Evolutionary conservation across 2,113 vertebrate genomes (phyloP).

Genomic region (Ochotona princeps): DNA sequence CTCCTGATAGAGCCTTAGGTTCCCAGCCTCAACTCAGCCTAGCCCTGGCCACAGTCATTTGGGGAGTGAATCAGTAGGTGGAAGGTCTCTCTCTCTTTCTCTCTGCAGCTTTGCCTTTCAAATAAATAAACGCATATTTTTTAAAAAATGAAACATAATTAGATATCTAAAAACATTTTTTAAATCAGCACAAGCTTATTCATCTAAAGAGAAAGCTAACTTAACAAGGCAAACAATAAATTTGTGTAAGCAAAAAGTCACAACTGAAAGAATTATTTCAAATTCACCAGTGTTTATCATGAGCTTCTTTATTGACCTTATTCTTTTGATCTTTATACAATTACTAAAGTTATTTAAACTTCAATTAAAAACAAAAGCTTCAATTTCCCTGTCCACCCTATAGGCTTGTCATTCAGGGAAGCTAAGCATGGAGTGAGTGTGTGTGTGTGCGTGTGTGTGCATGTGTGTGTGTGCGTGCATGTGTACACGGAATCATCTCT

Average conservation of each 20-base stretch:
- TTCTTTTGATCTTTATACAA: background rate
- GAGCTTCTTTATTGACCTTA: background rate
- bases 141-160: background rate
- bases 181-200: background rate
- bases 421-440: background rate
- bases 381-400: background rate
- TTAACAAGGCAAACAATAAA: background rate
- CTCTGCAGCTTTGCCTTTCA: too few relatives aligned
- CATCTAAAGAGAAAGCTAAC: constrained; percentile 9
- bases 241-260: background rate
- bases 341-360: background rate
- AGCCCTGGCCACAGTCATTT: too few relatives aligned
- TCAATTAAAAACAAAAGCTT: too few relatives aligned
- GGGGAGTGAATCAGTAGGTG: too few relatives aligned
- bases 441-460: too few relatives aligned
- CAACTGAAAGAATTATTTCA: constrained; percentile 11
- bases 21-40: too few relatives aligned
- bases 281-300: background rate
- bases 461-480: background rate
- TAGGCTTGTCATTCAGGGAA: background rate
- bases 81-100: too few relatives aligned
- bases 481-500: background rate
- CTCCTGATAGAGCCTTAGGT: too few relatives aligned
- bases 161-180: background rate
- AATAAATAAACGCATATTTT: background rate